Conservation (phyloP, 2,113 vertebrate genomes). For the Labeo rohita region DNA sequence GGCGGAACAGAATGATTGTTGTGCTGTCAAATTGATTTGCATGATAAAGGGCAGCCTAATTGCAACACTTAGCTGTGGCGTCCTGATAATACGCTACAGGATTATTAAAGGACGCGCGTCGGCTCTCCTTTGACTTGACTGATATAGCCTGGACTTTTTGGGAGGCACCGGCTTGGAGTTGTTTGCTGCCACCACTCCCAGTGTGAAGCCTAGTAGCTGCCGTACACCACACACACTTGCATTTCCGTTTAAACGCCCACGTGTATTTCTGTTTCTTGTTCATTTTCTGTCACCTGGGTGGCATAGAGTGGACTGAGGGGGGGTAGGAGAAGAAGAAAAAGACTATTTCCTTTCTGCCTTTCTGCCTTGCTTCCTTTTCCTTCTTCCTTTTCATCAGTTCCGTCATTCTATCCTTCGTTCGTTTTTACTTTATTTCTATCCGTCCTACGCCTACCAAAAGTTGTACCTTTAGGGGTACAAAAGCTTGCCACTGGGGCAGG, state of each 20-base stretch:
- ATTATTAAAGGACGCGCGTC: conserved; percentile 68
- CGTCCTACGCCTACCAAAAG: neutral
- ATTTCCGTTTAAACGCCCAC: conserved; percentile 4
- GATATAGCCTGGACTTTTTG: conserved; percentile 66
- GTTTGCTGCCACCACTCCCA: conserved; percentile 35
- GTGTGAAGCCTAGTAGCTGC: neutral
- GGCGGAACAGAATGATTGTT: conserved; percentile 78
- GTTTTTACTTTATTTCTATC: neutral
- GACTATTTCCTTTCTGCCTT: conserved; percentile 19
- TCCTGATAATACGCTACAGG: conserved; percentile 75
- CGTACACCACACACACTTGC: conserved; percentile 8
- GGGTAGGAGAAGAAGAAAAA: conserved; percentile 6
- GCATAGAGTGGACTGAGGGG: conserved; percentile 13
- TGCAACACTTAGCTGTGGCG: conserved; percentile 78
- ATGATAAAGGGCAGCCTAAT: conserved; percentile 80
- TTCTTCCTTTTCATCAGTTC: neutral
- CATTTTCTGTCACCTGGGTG: conserved; percentile 27
- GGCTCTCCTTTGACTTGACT: conserved; percentile 67
- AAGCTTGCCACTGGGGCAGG: neutral
- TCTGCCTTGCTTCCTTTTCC: conserved; percentile 43
- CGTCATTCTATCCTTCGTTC: neutral
- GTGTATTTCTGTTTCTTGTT: conserved; percentile 33
- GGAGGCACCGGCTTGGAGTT: conserved; percentile 52
- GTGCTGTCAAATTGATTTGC: conserved; percentile 80
- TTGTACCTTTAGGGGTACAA: neutral